phyloP scores from a whole-genome alignment of 2,797 vertebrate genomes.

The Hypotaenidia philippensis region DNA sequence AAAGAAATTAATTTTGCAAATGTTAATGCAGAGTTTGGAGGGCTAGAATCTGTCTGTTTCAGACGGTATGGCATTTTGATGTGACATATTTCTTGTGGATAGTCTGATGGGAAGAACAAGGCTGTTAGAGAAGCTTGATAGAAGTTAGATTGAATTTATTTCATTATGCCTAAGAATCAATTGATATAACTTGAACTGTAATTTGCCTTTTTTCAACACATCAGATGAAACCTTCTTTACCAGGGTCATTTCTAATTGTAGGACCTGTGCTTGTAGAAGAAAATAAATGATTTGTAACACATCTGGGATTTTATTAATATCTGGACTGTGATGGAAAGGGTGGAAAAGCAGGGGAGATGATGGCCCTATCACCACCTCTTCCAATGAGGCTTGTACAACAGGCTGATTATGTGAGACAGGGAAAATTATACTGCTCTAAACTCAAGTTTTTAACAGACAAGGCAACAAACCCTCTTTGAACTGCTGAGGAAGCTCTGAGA shows the following conservation, averaged over 20 bases:
- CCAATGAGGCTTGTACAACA: neutral
- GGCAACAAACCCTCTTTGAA: neutral
- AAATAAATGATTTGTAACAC: slow-evolving; percentile 1
- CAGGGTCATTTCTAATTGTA: slow-evolving; percentile 5
- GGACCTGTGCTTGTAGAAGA: neutral
- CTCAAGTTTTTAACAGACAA: neutral
- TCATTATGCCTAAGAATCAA: neutral
- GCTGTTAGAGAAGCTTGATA: neutral
- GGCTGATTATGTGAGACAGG: neutral
- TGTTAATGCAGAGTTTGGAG: neutral
- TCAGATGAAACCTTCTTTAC: neutral
- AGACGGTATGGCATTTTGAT: neutral
- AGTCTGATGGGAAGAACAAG: neutral
- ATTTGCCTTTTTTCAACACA: neutral
- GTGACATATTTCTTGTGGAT: neutral
- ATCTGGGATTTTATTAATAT: neutral
- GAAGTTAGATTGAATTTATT: slow-evolving; percentile 41
- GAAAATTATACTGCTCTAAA: neutral
- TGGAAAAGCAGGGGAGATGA: neutral
- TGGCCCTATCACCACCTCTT: neutral
- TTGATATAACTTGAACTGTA: neutral
- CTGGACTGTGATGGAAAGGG: neutral
- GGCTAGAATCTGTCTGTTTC: neutral
- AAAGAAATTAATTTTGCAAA: slow-evolving; percentile 33
- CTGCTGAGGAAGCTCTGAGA: neutral